Base-by-base conservation (phyloP, 2,797 vertebrate genomes). In the Mastacembelus armatus region DNA sequence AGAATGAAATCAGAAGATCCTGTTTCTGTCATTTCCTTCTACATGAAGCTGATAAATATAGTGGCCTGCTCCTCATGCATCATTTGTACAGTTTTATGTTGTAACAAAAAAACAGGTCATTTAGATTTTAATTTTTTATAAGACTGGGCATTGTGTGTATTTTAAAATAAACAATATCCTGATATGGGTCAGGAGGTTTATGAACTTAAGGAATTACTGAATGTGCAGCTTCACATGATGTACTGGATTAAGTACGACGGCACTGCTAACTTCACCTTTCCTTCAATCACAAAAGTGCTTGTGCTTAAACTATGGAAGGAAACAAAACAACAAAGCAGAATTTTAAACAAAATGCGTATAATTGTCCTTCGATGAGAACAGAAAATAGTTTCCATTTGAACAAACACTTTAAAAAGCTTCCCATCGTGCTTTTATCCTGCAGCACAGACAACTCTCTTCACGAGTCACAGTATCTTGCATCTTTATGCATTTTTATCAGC, bases 241-340 rank as follows among this genome's bases (percentile, higher is more conserved):
- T n/a, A 35, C 66, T 33, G 39, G n/a, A 16, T 22, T 21, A n/a
- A 26, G 8, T 26, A 10, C 36, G 16, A 16, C 12, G 9, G 27
- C 5, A 8, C 27, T 10, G 2, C 8, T 58, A n/a, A 33, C 57
- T 14, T 24, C n/a, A 68, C 47, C 5, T 29, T 52, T 57, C 22
- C 32, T 57, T 36, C 40, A 64, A 71, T 69, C 27, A 71, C 35
- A 39, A 77, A 83, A 82, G 81, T 82, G 78, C 78, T 54, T 48
- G 74, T 86, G 81, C 81, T 71, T 77, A 11, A 64, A 39, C 63
- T 47, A 48, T 29, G 32, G 27, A 73, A 39, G 47, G 60, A n/a
- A 32, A 75, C 62, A 74, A 21, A 57, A 18, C 33, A 58, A 24
- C 4, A 38, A 26, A 26, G 32, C 1, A 10, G 27, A 51, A 26